Base-by-base conservation (phyloP, 2,888 invertebrate genomes). In the Unio pictorum region DNA sequence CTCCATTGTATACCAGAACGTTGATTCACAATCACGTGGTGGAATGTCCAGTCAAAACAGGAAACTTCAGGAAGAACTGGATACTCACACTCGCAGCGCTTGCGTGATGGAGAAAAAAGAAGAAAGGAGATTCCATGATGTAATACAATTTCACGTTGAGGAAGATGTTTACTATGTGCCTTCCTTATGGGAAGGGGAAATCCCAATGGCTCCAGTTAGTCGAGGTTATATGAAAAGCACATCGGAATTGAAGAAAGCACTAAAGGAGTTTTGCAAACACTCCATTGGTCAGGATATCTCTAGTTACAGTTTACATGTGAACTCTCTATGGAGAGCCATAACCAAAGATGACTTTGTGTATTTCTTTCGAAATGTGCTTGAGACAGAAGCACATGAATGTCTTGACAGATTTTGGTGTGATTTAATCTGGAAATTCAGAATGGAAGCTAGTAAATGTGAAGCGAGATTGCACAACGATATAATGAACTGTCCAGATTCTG, bases 141-240 rank as follows among this genome's bases (percentile, higher is more conserved):
- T 71, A 3, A 65, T 71, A 4, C 23, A 65, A 6, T 68, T 71
- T 61, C 34, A 71, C 28, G 55, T 45, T 54, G 55, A 61, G 6
- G 23, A 56, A 8, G 7, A 62, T 58, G 64, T 68, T 6, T 23
- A 6, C 15, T 68, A 68, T 30, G 55, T 71, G 8, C 59, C 64
- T 1, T 64, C 64, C 59, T 56, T 71, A 1, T 71, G 65, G 68
- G 26, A 55, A n/a, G 71, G 71, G 4, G 63, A 60, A 62, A 64
- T 65, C 15, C 71, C 65, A 23, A 71, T 71, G 71, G 60, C 67
- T 4, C 67, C 67, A 23, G 57, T 55, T 18, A 71, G 34, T 67
- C 58, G 55, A 23, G 58, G 55, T 23, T 71, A 71, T 17, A 67
- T 67, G 34, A 54, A n/a, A n/a, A 34, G 23, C 28, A 57, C 55